A percentile compares a stretch with the other conserved stretches of the same genome.
Conservation (phyloP, 2,888 invertebrate genomes). For the Machimus rusticus region DNA sequence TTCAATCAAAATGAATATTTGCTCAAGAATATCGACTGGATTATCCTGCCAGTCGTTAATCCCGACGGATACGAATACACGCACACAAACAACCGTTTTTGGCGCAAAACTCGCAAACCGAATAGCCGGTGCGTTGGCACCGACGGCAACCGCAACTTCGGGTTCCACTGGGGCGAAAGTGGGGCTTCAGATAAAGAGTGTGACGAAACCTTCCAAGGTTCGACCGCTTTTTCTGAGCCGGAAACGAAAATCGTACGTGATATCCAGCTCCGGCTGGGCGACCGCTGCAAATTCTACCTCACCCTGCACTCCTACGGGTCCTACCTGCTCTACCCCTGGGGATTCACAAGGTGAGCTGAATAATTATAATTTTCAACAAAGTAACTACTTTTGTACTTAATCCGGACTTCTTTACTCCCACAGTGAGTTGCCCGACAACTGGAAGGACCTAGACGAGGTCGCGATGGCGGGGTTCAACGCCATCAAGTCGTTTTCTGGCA, state of each 20-base stretch:
- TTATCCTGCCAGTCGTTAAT: conserved; percentile 72
- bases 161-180: conserved; percentile 67
- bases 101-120: conserved; percentile 68
- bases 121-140: conserved; percentile 64
- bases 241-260: conserved; percentile 69
- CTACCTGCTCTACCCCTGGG: conserved; percentile 71
- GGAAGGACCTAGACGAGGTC: conserved; percentile 60
- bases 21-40: conserved; percentile 70
- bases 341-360: conserved; percentile 64
- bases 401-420: neutral
- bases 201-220: conserved; percentile 68
- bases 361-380: neutral
- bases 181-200: conserved; percentile 64
- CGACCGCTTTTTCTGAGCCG: conserved; percentile 69
- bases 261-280: conserved; percentile 63
- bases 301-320: conserved; percentile 77
- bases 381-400: neutral
- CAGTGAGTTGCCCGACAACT: conserved; percentile 63
- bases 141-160: conserved; percentile 74
- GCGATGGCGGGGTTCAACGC: conserved; percentile 59
- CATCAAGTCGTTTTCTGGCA: conserved; percentile 57
- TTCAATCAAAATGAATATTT: conserved; percentile 62
- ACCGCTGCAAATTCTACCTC: conserved; percentile 68
- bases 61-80: conserved; percentile 77
- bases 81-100: conserved; percentile 63